A percentile compares a stretch with the other conserved stretches of the same genome.
Conservation (phyloP, 2,888 invertebrate species). For the Nineta flava region DNA sequence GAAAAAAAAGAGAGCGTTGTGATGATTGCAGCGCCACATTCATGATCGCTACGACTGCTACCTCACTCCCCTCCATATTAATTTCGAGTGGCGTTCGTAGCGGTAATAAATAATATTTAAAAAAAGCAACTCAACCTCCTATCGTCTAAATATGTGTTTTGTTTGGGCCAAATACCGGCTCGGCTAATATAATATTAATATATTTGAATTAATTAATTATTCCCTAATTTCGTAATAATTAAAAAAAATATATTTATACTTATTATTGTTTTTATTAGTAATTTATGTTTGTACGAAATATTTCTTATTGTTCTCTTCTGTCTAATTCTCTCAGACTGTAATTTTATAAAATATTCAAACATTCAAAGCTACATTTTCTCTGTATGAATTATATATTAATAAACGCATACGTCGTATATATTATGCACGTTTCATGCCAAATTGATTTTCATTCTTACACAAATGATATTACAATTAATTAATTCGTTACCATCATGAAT, state of each 20-base stretch:
- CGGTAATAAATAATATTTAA: neutral
- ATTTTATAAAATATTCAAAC: neutral
- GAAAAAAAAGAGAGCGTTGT: neutral
- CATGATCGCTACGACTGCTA: neutral
- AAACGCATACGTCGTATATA: neutral
- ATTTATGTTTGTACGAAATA: conserved; percentile 7
- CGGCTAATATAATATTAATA: neutral
- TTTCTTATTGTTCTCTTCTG: neutral
- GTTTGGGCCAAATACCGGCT: neutral
- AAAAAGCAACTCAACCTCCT: neutral
- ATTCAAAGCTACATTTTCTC: neutral
- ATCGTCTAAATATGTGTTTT: neutral
- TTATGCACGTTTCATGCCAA: neutral
- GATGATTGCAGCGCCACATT: conserved; percentile 1
- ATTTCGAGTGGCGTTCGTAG: neutral
- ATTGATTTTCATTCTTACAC: too few species aligned
- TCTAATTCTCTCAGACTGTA: neutral
- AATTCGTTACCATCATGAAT: too few species aligned
- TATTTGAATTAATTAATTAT: neutral
- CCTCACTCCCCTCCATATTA: neutral
- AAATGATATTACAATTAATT: too few species aligned
- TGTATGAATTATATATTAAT: neutral
- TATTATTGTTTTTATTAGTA: conserved; percentile 6
- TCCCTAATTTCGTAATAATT: conserved; percentile 5
- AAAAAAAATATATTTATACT: conserved; percentile 1